phyloP scores from a whole-genome alignment of 2,113 vertebrate genomes.

The Peucedramus taeniatus region DNA sequence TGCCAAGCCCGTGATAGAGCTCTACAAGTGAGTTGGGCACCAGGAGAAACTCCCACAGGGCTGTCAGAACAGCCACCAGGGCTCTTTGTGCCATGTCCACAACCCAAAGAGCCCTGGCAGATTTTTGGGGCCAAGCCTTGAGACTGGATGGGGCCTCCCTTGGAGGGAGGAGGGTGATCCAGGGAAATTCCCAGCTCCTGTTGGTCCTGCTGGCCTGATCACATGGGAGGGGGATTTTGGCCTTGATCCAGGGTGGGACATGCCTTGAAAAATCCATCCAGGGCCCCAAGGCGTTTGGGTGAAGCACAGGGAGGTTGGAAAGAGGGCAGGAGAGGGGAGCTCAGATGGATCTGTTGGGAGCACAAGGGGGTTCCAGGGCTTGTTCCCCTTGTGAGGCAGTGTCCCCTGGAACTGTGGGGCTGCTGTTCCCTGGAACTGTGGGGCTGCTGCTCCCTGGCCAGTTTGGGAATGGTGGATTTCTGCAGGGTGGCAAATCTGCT shows the following conservation, averaged over 20 bases:
- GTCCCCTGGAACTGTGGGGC: no score
- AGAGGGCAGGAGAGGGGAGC: not conserved
- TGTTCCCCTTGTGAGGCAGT: not conserved
- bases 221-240: not conserved
- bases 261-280: not conserved
- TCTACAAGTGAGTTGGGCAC: slow-evolving; percentile 85
- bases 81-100: no score
- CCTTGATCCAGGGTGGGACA: not conserved
- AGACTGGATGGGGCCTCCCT: rapidly evolving
- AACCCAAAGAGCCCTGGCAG: not conserved
- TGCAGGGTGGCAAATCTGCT: not conserved
- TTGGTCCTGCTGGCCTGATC: not conserved
- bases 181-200: not conserved
- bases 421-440: not conserved
- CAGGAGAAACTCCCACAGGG: not conserved
- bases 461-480: not conserved
- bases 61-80: not conserved
- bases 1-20: slow-evolving; percentile 90
- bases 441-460: not conserved
- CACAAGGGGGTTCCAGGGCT: rapidly evolving
- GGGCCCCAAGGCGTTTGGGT: not conserved
- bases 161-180: not conserved
- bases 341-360: not conserved
- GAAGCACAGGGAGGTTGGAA: not conserved
- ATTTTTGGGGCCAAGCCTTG: not conserved